phyloP scores from a whole-genome alignment of 2,797 vertebrate genomes.

The Helostoma temminkii region DNA sequence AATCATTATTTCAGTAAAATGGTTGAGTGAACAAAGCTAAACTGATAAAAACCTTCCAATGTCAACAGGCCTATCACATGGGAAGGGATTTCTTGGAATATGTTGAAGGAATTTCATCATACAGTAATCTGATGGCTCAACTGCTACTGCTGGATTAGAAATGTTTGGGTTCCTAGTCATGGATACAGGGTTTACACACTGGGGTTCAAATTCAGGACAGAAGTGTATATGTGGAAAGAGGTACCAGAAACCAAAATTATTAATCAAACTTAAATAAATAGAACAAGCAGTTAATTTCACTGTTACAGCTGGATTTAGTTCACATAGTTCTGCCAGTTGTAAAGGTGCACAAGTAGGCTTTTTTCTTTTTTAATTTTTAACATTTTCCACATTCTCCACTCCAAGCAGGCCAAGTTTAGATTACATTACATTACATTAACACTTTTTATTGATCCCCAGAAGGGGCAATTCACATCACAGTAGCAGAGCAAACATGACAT shows the following conservation, averaged over 20 bases:
- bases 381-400: background rate
- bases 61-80: slow-evolving; percentile 5
- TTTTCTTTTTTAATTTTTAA: background rate
- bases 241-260: slow-evolving; percentile 1
- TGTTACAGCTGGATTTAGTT: background rate
- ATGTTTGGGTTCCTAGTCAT: background rate
- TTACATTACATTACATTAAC: too few species aligned
- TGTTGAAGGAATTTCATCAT: background rate
- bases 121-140: background rate
- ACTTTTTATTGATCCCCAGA: too few species aligned
- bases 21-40: background rate
- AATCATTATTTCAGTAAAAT: slow-evolving; percentile 24
- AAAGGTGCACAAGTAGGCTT: background rate
- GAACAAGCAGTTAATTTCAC: background rate
- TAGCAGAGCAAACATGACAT: too few species aligned
- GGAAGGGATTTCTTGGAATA: slow-evolving; percentile 27
- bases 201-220: background rate
- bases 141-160: background rate
- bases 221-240: background rate
- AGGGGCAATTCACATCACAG: too few species aligned
- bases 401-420: background rate
- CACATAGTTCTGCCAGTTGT: background rate
- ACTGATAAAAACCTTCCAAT: background rate
- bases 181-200: background rate
- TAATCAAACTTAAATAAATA: background rate